Base-by-base conservation (phyloP, 1,140 invertebrate genomes). In the Asbolus verrucosus region DNA sequence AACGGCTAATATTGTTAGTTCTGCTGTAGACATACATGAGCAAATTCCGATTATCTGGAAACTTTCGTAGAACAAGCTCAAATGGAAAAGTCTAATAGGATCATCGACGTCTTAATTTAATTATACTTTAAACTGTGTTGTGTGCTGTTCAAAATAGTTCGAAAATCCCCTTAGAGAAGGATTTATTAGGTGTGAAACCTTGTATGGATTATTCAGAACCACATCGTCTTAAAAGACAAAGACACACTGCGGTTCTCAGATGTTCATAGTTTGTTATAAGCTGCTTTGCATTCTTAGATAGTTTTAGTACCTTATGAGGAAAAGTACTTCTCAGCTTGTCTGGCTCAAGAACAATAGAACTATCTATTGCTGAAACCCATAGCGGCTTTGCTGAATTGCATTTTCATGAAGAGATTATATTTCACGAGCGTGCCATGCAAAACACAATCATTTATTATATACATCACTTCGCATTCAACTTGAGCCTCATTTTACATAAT, bases 31-130 rank as follows among this genome's bases (percentile, higher is more conserved):
- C 21, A 30, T 54, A 27, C 46, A 54, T 14, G 43, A 27, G n/a
- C 46, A 54, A 54, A 19, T 54, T 54, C 46, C 46, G 46, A 21
- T 54, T 54, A 46, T 46, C 19, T 18, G 21, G 14, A 54, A 54
- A 30, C 19, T 6, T 24, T n/a, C n/a, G n/a, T n/a, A n/a, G n/a
- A n/a, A n/a, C n/a, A n/a, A n/a, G n/a, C n/a, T n/a, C n/a, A n/a
- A n/a, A n/a, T n/a, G n/a, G n/a, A n/a, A n/a, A n/a, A n/a, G n/a
- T n/a, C n/a, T n/a, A n/a, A n/a, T n/a, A n/a, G n/a, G n/a, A n/a
- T n/a, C n/a, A n/a, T n/a, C n/a, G n/a, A n/a, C n/a, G n/a, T n/a
- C n/a, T n/a, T n/a, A n/a, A n/a, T n/a, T n/a, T n/a, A n/a, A n/a
- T n/a, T n/a, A n/a, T n/a, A n/a, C n/a, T n/a, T n/a, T n/a, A n/a